These are phyloP conservation scores for Eurystomus glaucurus DNA, from an alignment of 2,797 vertebrate species.

Conservation along the genomic window DNA sequence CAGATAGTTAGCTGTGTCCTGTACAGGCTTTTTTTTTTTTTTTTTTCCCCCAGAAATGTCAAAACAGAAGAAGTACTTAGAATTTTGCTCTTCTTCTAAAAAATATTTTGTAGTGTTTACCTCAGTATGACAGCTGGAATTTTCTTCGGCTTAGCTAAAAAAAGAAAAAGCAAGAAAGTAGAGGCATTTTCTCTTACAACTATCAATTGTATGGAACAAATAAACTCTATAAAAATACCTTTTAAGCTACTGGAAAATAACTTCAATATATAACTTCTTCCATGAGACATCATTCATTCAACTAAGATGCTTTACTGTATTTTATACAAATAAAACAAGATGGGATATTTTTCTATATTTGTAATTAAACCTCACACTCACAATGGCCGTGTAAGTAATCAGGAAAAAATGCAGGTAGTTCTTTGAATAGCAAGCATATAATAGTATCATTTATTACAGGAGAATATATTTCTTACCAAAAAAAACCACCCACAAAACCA, in stretches of 20 bases:
- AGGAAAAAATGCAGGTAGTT: neutral
- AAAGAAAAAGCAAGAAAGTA: neutral
- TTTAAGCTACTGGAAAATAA: neutral
- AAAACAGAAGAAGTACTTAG: neutral
- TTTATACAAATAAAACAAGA: neutral
- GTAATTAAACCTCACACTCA: neutral
- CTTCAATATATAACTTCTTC: neutral
- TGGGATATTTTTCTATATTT: neutral
- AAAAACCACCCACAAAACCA: too few relatives aligned
- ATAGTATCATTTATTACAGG: neutral
- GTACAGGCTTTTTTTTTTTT: rapidly evolving
- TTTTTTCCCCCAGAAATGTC: rapidly evolving
- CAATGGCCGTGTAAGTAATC: neutral
- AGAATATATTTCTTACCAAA: neutral
- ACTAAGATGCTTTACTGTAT: neutral
- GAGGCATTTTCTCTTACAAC: neutral
- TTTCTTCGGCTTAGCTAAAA: neutral
- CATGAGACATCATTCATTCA: neutral
- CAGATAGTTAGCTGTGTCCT: neutral
- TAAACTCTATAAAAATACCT: neutral
- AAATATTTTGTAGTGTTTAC: neutral
- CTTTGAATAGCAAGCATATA: neutral
- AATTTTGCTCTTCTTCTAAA: neutral
- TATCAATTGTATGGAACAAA: neutral
- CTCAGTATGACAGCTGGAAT: neutral